These are phyloP conservation scores for Rhinoderma darwinii DNA, from an alignment of 2,113 vertebrate genomes.

Conservation along the genomic window DNA sequence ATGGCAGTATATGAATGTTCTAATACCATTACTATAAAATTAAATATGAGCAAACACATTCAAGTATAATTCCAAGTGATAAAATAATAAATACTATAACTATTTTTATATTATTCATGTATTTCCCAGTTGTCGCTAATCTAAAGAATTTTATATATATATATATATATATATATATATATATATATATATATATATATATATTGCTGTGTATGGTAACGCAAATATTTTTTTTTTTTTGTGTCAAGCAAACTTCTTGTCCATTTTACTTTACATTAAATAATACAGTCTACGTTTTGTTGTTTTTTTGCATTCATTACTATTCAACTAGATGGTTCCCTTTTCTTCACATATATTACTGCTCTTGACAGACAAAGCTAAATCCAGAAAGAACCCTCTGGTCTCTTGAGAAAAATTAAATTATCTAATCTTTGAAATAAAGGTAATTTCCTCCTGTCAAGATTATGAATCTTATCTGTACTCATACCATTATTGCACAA, in stretches of 20 bases:
- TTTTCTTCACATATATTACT: conserved; percentile 24
- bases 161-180: too few relatives aligned
- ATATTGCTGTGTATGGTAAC: neutral
- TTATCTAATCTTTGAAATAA: conserved; percentile 60
- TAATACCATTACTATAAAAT: neutral
- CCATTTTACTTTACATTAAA: conserved; percentile 11
- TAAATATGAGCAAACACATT: neutral
- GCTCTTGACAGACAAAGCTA: conserved; percentile 47
- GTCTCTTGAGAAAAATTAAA: conserved; percentile 59
- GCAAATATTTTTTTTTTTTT: too few relatives aligned
- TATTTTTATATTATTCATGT: neutral
- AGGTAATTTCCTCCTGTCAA: conserved; percentile 59
- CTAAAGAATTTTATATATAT: too few relatives aligned
- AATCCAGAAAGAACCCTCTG: conserved; percentile 52
- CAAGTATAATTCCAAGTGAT: too few relatives aligned
- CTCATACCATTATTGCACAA: conserved; percentile 40
- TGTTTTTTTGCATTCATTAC: conserved; percentile 39
- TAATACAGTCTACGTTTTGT: neutral
- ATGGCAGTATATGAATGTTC: too few relatives aligned
- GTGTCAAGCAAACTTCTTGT: neutral
- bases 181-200: too few relatives aligned
- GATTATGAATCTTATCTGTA: conserved; percentile 56
- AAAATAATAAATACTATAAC: too few relatives aligned
- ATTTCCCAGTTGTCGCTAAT: neutral
- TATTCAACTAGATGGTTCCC: conserved; percentile 16